phyloP scores from a whole-genome alignment of 2,797 vertebrate genomes.

The Enteromius viviparus region DNA sequence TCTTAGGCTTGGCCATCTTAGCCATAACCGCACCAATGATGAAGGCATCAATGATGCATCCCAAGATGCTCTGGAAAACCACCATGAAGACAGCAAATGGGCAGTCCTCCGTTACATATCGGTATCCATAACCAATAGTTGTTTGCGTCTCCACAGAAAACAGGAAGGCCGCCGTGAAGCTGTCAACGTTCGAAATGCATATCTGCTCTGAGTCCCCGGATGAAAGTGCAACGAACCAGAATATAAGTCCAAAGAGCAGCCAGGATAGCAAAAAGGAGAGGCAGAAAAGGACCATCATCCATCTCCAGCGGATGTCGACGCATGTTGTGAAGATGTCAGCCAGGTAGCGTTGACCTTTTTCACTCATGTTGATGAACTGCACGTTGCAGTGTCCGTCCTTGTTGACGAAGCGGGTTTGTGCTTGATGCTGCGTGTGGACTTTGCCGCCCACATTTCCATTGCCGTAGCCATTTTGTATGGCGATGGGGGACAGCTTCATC shows the following conservation, averaged over 20 bases:
- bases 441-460: conserved; percentile 87
- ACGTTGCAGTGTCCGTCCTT: conserved; percentile 98
- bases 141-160: conserved; percentile 99
- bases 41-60: conserved; percentile 97
- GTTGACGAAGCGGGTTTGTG: conserved; percentile 92
- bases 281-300: conserved; percentile 96
- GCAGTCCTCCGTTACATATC: conserved; percentile 94
- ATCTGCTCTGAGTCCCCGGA: conserved; percentile 88
- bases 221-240: conserved; percentile 92
- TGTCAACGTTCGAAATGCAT: conserved; percentile 93
- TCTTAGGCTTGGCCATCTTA: conserved; percentile 98
- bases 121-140: conserved; percentile 95
- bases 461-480: conserved; percentile 87
- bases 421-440: conserved; percentile 82
- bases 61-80: conserved; percentile 96
- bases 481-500: conserved; percentile 91
- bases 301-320: conserved; percentile 96
- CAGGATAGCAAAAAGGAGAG: conserved; percentile 93
- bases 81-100: conserved; percentile 95
- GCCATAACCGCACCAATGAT: conserved; percentile 98
- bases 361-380: conserved; percentile 96
- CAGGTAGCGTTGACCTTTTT: conserved; percentile 95
- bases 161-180: conserved; percentile 95
- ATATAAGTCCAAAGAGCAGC: conserved; percentile 94
- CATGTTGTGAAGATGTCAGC: conserved; percentile 98